These are phyloP conservation scores for Tringa solitaria DNA, from an alignment of 2,113 vertebrate species.

Conservation along the genomic window DNA sequence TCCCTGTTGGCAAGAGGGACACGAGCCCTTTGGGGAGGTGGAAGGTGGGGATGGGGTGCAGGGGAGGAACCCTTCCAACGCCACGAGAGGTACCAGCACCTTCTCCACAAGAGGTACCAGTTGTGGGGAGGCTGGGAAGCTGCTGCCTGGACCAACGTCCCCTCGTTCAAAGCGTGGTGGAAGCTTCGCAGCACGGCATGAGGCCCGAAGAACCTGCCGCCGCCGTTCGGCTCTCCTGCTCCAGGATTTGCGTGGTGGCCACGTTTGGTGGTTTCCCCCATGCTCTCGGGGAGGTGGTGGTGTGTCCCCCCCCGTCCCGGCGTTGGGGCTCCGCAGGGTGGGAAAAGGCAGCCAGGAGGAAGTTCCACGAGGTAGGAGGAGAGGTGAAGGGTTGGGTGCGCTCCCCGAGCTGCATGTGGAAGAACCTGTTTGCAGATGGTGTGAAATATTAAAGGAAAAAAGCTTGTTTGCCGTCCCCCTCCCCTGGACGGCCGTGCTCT, in stretches of 20 bases:
- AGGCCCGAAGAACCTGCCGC: not conserved
- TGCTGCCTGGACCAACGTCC: not conserved
- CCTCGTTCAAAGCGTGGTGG: accelerated
- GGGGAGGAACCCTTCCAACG: not conserved
- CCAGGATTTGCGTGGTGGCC: accelerated
- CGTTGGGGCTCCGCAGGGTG: accelerated
- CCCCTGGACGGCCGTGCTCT: not conserved
- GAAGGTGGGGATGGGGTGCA: not conserved
- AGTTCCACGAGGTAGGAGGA: not conserved
- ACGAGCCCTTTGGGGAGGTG: not conserved
- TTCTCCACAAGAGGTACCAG: accelerated
- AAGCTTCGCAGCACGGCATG: not conserved
- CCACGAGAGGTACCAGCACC: accelerated
- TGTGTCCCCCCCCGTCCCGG: no score
- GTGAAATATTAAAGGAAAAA: not conserved
- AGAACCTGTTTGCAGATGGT: not conserved
- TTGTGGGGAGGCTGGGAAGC: not conserved
- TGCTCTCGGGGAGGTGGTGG: not conserved
- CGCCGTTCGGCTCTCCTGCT: not conserved
- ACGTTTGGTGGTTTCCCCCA: not conserved
- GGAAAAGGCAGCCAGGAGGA: not conserved
- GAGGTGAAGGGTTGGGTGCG: not conserved
- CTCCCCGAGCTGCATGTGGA: not conserved
- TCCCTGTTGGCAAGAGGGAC: not conserved
- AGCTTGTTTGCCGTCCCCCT: not conserved